Evolutionary conservation across 2,797 vertebrate species (phyloP), one percentile per base, ranked within the genome.

Genomic region (Sebastes hopkinsi): DNA sequence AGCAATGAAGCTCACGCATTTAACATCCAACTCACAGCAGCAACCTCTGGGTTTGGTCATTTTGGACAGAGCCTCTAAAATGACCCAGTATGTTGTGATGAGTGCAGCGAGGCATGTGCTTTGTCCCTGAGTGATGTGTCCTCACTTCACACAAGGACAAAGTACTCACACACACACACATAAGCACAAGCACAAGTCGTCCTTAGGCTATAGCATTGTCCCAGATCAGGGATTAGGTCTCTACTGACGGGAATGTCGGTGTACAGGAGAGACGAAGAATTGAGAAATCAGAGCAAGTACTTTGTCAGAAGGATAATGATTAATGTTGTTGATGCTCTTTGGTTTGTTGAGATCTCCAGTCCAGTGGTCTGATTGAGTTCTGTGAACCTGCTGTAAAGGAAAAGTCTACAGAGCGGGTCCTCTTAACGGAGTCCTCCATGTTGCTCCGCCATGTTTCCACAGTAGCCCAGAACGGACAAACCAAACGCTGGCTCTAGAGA

Each of bases 151-250:
- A 71, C 73, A 68, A 80, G 80, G 72, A 86, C 80, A 77, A 38
- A 80, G 59, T 59, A 32, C 36, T 38, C 56, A 27, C 52, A 62
- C 38, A 34, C 22, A 72, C 22, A 73, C 27, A 69, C 27, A 69
- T 6, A 61, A 1, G 16, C 62, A 38, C 34, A 75, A 5, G 52
- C 46, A 61, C 66, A 55, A 59, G 38, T 80, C 27, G 68, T 72
- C 77, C 27, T 75, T 27, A 56, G 72, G 61, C 77, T 55, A 83
- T 52, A 69, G 88, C 66, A 81, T 87, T 93, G 93, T 94, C 92
- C 92, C 95, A 91, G 87, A 87, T 90, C 94, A 75, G 67, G 73
- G 90, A 89, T 95, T 92, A 76, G 32, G 87, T 95, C 96, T 95
- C 92, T 93, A 85, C 59, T 75, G 56, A 77, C 86, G 91, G 93